Conservation (phyloP, 2,113 vertebrate genomes). For the human region GRCh38 chr22:46141501-46142000, state of each 20-base stretch:
- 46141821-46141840: not conserved
- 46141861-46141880: too few species aligned
- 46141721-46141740: not conserved
- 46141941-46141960: too few species aligned
- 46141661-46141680: not conserved
- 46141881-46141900: too few species aligned
- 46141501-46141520: not conserved
- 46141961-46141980: too few species aligned
- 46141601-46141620: rapidly evolving
- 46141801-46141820: not conserved
- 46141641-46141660: not conserved
- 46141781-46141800: too few species aligned
- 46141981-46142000: too few species aligned
- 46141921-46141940: too few species aligned
- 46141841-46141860: too few species aligned
- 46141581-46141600: not conserved
- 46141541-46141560: too few species aligned
- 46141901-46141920: too few species aligned
- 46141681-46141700: not conserved
- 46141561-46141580: not conserved
- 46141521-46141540: not conserved
- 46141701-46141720: not conserved
- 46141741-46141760: not conserved
- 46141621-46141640: not conserved
- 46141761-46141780: not conserved